Percentiles rank a stretch among this genome's conserved stretches.
Conservation (phyloP, 2,888 invertebrate species). For the Cerceris rybyensis region DNA sequence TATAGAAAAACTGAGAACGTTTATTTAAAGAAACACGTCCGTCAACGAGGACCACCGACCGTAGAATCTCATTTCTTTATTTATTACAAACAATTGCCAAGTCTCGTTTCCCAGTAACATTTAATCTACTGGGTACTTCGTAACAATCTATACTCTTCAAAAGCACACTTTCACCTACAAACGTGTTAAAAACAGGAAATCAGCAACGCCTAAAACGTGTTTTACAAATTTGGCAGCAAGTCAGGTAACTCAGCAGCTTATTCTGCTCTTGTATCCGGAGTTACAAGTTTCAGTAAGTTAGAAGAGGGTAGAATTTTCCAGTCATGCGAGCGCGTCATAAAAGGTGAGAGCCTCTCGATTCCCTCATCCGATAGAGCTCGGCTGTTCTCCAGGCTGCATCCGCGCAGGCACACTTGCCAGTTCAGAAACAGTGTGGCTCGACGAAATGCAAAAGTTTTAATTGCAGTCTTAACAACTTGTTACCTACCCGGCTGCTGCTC, state of each 20-base stretch:
- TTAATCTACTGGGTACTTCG: too few species aligned
- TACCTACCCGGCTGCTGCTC: slow-evolving; percentile 17
- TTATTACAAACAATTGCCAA: too few species aligned
- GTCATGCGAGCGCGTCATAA: slow-evolving; percentile 30
- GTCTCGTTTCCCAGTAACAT: too few species aligned
- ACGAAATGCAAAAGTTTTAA: slow-evolving; percentile 56
- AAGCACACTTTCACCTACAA: too few species aligned
- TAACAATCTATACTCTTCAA: too few species aligned
- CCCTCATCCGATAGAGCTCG: slow-evolving; percentile 31
- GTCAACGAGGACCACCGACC: too few species aligned
- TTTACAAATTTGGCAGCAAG: background rate
- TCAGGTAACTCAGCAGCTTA: background rate
- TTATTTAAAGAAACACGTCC: too few species aligned
- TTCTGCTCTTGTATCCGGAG: background rate
- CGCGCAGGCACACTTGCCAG: slow-evolving; percentile 10
- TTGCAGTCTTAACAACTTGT: slow-evolving; percentile 57
- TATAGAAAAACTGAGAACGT: too few species aligned
- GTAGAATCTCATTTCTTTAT: too few species aligned
- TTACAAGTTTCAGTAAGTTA: slow-evolving; percentile 32
- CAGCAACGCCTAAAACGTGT: background rate
- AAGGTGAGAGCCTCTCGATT: slow-evolving; percentile 6
- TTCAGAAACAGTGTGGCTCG: slow-evolving; percentile 4
- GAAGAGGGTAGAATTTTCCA: slow-evolving; percentile 36
- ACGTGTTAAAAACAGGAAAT: too few species aligned
- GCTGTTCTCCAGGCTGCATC: slow-evolving; percentile 23